A percentile compares a stretch with the other conserved stretches of the same genome.
These are phyloP conservation scores for Leguminivora glycinivorella DNA, from an alignment of 1,140 invertebrate genomes.

Conservation along the genomic window DNA sequence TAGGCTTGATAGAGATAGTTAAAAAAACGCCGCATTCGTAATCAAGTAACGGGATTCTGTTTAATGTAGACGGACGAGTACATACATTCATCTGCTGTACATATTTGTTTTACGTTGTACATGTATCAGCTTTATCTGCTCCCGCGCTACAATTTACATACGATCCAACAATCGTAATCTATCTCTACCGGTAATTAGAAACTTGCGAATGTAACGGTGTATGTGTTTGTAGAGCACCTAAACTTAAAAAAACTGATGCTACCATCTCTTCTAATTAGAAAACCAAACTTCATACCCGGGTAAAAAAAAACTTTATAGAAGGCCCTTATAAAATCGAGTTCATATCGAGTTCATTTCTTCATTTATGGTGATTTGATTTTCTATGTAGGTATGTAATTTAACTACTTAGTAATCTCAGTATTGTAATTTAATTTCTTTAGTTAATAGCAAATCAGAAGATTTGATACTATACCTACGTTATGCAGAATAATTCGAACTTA, in stretches of 20 bases:
- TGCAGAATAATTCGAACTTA: background rate
- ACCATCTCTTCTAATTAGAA: background rate
- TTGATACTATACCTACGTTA: background rate
- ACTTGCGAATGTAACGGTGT: slow-evolving; percentile 68
- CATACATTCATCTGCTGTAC: slow-evolving; percentile 34
- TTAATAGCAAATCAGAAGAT: too few species aligned
- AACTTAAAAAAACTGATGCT: background rate
- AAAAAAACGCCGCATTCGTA: slow-evolving; percentile 20
- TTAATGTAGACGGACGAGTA: slow-evolving; percentile 23
- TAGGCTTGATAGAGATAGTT: slow-evolving; percentile 7
- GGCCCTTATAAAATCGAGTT: too few species aligned
- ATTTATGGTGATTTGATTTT: too few species aligned
- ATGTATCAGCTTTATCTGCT: slow-evolving; percentile 49
- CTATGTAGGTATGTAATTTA: too few species aligned
- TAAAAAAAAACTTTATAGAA: too few species aligned
- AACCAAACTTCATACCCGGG: too few species aligned
- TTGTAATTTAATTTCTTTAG: too few species aligned
- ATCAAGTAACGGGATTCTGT: background rate
- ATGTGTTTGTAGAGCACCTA: slow-evolving; percentile 50
- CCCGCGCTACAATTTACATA: slow-evolving; percentile 65
- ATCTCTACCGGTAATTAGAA: slow-evolving; percentile 68
- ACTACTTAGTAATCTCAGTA: too few species aligned
- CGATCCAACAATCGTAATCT: slow-evolving; percentile 62
- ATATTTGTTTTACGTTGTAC: background rate
- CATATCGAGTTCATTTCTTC: too few species aligned